phyloP scores from a whole-genome alignment of 2,113 vertebrate species.

The Malaclemys terrapin region DNA sequence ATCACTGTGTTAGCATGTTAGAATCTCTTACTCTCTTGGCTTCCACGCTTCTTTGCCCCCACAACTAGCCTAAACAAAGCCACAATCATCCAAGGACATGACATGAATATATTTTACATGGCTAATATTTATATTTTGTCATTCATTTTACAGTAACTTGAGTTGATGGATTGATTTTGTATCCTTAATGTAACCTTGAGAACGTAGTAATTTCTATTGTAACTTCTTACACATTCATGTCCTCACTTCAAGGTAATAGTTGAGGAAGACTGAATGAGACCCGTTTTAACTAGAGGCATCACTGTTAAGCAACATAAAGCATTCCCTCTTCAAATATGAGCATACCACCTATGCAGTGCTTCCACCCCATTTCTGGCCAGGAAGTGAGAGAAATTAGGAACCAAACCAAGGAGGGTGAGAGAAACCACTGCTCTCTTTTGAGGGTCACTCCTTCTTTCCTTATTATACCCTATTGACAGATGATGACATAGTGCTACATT shows the following conservation, averaged over 20 bases:
- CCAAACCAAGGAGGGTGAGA: not conserved
- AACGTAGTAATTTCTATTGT: not conserved
- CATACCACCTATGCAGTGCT: not conserved
- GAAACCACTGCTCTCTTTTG: not conserved
- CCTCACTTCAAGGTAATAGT: not conserved
- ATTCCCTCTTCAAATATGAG: not conserved
- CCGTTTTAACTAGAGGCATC: not conserved
- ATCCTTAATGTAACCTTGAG: not conserved
- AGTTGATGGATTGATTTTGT: not conserved
- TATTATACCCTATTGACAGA: not conserved
- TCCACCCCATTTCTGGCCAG: not conserved
- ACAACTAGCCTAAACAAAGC: not conserved
- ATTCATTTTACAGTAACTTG: not conserved
- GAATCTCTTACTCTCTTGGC: not conserved
- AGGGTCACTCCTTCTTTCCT: not conserved
- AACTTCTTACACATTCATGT: not conserved
- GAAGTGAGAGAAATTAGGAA: not conserved
- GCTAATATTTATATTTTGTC: not conserved
- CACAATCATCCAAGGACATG: not conserved
- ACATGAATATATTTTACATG: not conserved
- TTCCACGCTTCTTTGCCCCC: not conserved
- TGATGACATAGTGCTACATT: not conserved
- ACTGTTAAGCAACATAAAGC: not conserved
- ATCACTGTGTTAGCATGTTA: not conserved
- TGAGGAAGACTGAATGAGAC: not conserved